Base-by-base conservation (phyloP, 2,888 invertebrate species). In the Bimastos eiseni region DNA sequence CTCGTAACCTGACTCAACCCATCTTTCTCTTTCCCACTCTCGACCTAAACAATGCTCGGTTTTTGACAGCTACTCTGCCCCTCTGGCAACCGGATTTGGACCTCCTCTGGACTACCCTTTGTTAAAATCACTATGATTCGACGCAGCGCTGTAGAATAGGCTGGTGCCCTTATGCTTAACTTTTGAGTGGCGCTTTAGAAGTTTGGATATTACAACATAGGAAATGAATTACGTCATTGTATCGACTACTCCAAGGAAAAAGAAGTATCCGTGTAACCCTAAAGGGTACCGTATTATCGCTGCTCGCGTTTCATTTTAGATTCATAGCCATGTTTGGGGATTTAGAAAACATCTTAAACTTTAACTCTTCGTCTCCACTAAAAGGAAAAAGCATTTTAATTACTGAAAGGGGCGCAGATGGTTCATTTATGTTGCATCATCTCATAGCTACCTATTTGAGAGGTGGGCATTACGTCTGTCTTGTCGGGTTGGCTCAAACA, bases 371-470 rank as follows among this genome's bases (percentile, higher is more conserved):
- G 88, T 34, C 36, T 15, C n/a, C 70, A 21, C 37, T 44, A 13
- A 88, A 90, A 15, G 88, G 44, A 55, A 44, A 49, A 55, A 49
- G 30, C 38, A 88, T 88, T 88, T 24, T 44, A 34, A 38, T 88
- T 0, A n/a, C 83, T 21, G 88, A 86, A 88, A 44, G 90, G 24
- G 83, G 83, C 36, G 88, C 84, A 38, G 93, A 94, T 91, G 92
- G 93, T 41, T 92, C 92, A 55, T 94, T 94, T 92, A 90, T 94
- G n/a, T 91, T 94, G 44, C 94, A 94, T 91, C 93, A 94, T 91
- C 93, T 93, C 89, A 90, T 94, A 33, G 93, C 93, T 19, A 92
- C 92, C 84, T 93, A 92, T 88, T 89, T 93, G 88, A 93, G 92
- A 88, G 83, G 37, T 6, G 84, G 88, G 21, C 49, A 89, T 83